Evolutionary conservation across 2,113 vertebrate species (phyloP).

Genomic region (Cricetomys ansorgei): DNA sequence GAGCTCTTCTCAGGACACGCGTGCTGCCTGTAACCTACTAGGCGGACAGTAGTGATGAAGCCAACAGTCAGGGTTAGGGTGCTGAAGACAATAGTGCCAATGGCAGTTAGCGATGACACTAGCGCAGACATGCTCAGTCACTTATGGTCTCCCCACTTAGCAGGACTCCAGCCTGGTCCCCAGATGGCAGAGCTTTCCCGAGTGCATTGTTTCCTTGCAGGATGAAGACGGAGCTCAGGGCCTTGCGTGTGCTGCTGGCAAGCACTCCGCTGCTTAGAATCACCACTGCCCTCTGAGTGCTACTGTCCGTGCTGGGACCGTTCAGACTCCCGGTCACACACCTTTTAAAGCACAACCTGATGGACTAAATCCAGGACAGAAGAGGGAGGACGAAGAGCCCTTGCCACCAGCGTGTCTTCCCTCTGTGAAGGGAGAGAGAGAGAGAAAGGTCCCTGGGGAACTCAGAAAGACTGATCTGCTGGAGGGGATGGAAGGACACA

Average conservation of each 20-base stretch:
- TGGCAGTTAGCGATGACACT: not conserved
- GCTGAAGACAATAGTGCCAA: not conserved
- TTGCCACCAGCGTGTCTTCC: not conserved
- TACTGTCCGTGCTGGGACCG: not conserved
- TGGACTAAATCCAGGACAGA: not conserved
- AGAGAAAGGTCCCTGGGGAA: not conserved
- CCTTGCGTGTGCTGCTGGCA: not conserved
- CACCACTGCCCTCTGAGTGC: not conserved
- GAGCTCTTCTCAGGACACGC: not conserved
- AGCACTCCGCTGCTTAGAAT: not conserved
- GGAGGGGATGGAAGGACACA: not conserved
- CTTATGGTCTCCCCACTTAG: not conserved
- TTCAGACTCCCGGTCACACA: not conserved
- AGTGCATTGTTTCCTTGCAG: not conserved
- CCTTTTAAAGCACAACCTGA: not conserved
- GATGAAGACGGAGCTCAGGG: not conserved
- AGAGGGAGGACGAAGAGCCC: not conserved
- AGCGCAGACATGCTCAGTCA: not conserved
- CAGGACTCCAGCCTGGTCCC: not conserved
- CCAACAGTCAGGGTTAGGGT: not conserved
- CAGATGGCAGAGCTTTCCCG: constrained; percentile 4
- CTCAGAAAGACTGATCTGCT: not conserved
- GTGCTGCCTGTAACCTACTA: not conserved
- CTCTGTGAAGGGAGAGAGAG: not conserved
- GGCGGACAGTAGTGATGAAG: not conserved